Conservation (phyloP, 2,888 invertebrate genomes). For the Yponomeuta sedellus region DNA sequence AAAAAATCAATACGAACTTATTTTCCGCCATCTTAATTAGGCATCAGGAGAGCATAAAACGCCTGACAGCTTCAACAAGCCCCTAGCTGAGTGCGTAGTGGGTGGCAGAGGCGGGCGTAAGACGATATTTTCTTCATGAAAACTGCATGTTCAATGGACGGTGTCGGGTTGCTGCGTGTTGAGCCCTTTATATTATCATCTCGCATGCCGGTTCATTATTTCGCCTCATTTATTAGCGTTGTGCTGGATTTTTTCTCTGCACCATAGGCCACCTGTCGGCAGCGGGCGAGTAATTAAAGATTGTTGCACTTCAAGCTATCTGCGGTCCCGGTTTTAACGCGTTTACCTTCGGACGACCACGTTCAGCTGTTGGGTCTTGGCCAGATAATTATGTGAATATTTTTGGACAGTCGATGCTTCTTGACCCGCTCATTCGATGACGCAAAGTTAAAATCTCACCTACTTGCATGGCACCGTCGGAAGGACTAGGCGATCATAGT, state of each 20-base stretch:
- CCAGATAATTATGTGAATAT: constrained; percentile 24
- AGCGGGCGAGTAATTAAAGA: constrained; percentile 62
- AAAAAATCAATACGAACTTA: not conserved
- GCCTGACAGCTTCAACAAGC: constrained; percentile 33
- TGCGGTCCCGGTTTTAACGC: constrained; percentile 39
- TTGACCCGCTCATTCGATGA: constrained; percentile 13
- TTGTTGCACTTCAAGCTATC: constrained; percentile 41
- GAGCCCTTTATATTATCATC: constrained; percentile 70
- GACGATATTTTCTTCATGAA: constrained; percentile 71
- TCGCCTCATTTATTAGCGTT: constrained; percentile 72
- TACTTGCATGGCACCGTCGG: not conserved
- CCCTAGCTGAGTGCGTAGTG: constrained; percentile 50
- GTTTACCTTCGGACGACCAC: constrained; percentile 48
- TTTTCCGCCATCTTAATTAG: not conserved
- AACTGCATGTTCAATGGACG: constrained; percentile 62
- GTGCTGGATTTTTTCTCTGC: constrained; percentile 49
- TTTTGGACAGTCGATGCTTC: not conserved
- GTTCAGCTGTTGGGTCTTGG: not conserved
- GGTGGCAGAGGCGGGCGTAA: constrained; percentile 64
- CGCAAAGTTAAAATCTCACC: constrained; percentile 7
- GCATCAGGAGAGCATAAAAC: not conserved
- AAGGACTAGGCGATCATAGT: not conserved
- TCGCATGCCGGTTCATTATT: constrained; percentile 72
- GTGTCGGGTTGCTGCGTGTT: constrained; percentile 66
- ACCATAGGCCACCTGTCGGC: constrained; percentile 66